Conservation (phyloP, 2,888 invertebrate species). For the Lasioglossum calceatum region DNA sequence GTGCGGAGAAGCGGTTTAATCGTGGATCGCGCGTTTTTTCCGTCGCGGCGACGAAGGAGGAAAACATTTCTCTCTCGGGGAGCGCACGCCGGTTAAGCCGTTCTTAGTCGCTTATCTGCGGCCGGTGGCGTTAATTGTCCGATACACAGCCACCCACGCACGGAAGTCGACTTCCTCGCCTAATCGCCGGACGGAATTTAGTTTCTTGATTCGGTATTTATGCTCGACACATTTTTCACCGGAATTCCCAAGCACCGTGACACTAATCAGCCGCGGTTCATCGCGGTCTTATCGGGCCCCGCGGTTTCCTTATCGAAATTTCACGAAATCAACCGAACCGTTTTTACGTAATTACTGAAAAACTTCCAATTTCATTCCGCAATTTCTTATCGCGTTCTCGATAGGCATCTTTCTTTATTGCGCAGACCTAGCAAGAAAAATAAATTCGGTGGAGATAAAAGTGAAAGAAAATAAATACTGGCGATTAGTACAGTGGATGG, state of each 20-base stretch:
- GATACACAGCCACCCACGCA: slow-evolving; percentile 74
- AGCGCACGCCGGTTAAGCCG: slow-evolving; percentile 37
- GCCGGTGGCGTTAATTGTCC: slow-evolving; percentile 73
- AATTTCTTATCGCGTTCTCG: not conserved
- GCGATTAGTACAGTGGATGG: not conserved
- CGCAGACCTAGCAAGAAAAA: not conserved
- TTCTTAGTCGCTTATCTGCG: slow-evolving; percentile 67
- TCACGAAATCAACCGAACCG: not conserved
- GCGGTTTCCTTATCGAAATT: not conserved
- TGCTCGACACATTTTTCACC: slow-evolving; percentile 60
- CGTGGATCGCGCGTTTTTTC: slow-evolving; percentile 24
- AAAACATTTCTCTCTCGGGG: slow-evolving; percentile 55
- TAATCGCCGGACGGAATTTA: slow-evolving; percentile 72
- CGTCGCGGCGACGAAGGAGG: slow-evolving; percentile 15
- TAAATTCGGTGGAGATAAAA: too few species aligned
- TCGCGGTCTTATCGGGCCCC: not conserved
- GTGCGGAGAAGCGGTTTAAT: slow-evolving; percentile 1
- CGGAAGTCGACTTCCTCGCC: slow-evolving; percentile 79
- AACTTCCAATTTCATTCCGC: not conserved
- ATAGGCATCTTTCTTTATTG: not conserved
- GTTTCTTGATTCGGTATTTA: slow-evolving; percentile 65
- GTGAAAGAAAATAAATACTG: not conserved
- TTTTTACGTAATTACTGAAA: not conserved
- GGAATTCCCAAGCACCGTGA: slow-evolving; percentile 21
- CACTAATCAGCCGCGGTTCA: slow-evolving; percentile 7